These are phyloP conservation scores for Seira ritae DNA, from an alignment of 2,888 invertebrate genomes.

Conservation along the genomic window DNA sequence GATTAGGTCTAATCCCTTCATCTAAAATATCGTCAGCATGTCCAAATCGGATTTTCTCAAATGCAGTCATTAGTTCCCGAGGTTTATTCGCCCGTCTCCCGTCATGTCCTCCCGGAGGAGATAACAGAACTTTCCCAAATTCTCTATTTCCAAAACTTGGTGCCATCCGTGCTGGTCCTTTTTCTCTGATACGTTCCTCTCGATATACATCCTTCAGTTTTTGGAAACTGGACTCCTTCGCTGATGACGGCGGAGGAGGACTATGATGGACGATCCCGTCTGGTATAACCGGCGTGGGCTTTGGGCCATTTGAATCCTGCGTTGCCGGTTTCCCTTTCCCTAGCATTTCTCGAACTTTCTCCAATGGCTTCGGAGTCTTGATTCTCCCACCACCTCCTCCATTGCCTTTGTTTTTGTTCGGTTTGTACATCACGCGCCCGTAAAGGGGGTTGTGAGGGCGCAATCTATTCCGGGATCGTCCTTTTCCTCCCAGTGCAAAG, in stretches of 20 bases:
- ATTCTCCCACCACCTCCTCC: slow-evolving; percentile 28
- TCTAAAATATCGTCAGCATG: slow-evolving; percentile 70
- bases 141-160: slow-evolving; percentile 53
- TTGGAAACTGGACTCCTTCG: slow-evolving; percentile 79
- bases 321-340: slow-evolving; percentile 74
- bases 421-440: slow-evolving; percentile 65
- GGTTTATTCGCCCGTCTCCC: slow-evolving; percentile 72
- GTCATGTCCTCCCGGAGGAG: slow-evolving; percentile 72
- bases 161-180: slow-evolving; percentile 78
- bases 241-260: slow-evolving; percentile 70
- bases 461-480: slow-evolving; percentile 73
- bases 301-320: neutral
- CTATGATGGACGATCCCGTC: slow-evolving; percentile 66
- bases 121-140: slow-evolving; percentile 71
- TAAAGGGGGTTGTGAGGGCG: slow-evolving; percentile 64
- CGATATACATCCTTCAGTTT: slow-evolving; percentile 87
- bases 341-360: slow-evolving; percentile 76
- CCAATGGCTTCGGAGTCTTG: slow-evolving; percentile 58
- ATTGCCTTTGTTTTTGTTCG: slow-evolving; percentile 47
- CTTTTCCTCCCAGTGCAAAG: slow-evolving; percentile 74
- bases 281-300: slow-evolving; percentile 46
- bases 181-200: slow-evolving; percentile 85
- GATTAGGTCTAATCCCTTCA: slow-evolving; percentile 61
- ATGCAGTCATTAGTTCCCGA: slow-evolving; percentile 72
- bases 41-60: slow-evolving; percentile 74